Conservation (phyloP, 2,888 invertebrate species). For the Pantelozetes paolii region DNA sequence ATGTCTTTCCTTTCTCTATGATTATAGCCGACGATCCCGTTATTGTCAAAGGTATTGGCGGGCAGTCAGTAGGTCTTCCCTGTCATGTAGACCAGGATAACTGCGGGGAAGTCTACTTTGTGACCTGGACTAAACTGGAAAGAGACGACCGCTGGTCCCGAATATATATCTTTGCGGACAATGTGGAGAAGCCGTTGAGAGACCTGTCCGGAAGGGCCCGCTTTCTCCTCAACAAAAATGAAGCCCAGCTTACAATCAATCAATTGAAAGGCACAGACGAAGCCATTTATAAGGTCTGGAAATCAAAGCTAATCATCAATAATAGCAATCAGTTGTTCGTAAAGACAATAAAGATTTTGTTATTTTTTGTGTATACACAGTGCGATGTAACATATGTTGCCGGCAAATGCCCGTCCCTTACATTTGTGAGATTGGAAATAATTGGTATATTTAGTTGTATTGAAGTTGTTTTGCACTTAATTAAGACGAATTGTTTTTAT, state of each 20-base stretch:
- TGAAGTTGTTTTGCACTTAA: background rate
- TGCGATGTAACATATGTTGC: conserved; percentile 59
- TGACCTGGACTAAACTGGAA: conserved; percentile 62
- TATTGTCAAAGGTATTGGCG: conserved; percentile 39
- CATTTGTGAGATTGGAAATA: conserved; percentile 46
- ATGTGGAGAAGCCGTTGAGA: conserved; percentile 47
- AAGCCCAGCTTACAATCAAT: conserved; percentile 37
- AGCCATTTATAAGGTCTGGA: conserved; percentile 41
- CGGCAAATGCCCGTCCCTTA: conserved; percentile 48
- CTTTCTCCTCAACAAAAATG: conserved; percentile 30
- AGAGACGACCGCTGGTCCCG: conserved; percentile 47
- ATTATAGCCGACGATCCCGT: conserved; percentile 35
- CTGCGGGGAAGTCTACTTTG: conserved; percentile 73
- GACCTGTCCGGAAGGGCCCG: conserved; percentile 44
- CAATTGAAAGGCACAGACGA: conserved; percentile 40
- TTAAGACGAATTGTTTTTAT: conserved; percentile 9
- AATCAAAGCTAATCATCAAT: background rate
- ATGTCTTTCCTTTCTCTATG: background rate
- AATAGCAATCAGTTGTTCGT: conserved; percentile 11
- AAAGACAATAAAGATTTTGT: background rate
- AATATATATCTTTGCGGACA: conserved; percentile 47
- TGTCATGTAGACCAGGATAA: conserved; percentile 66
- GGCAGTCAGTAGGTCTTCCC: conserved; percentile 56
- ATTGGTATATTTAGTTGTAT: conserved; percentile 38
- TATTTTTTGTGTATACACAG: conserved; percentile 66